Percentiles rank a stretch among this genome's conserved stretches.
These are phyloP conservation scores for Nanorana parkeri DNA, from an alignment of 2,113 vertebrate genomes.

Conservation along the genomic window DNA sequence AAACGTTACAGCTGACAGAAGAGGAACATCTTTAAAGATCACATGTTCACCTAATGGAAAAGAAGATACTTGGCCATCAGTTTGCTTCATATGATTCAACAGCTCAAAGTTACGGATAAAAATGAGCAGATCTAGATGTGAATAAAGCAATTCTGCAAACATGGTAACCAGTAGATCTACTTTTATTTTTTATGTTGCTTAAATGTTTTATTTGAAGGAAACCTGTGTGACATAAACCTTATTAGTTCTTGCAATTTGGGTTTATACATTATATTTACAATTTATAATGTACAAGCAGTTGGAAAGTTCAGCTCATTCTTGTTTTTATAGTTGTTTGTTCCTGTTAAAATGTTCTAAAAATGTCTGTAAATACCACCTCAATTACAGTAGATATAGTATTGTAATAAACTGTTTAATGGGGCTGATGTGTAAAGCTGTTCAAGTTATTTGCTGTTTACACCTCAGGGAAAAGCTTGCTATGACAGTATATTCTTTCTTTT, in stretches of 20 bases:
- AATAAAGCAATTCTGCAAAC: constrained; percentile 92
- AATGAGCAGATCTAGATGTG: constrained; percentile 88
- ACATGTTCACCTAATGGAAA: constrained; percentile 77
- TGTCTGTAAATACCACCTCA: constrained; percentile 96
- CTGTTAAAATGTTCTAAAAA: constrained; percentile 85
- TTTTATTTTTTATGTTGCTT: constrained; percentile 92
- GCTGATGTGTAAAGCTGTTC: constrained; percentile 91
- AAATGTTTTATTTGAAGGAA: constrained; percentile 94
- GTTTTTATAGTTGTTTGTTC: constrained; percentile 94
- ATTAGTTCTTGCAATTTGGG: constrained; percentile 84
- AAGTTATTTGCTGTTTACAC: constrained; percentile 87
- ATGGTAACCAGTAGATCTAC: constrained; percentile 92
- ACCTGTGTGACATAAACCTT: constrained; percentile 88
- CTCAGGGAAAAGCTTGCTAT: constrained; percentile 86
- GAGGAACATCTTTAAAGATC: constrained; percentile 86
- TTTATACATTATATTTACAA: constrained; percentile 80
- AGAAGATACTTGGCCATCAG: constrained; percentile 81
- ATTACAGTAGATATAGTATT: constrained; percentile 97
- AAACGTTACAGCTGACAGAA: constrained; percentile 99
- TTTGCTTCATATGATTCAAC: constrained; percentile 87
- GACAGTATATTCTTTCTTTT: constrained; percentile 73
- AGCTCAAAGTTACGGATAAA: constrained; percentile 85
- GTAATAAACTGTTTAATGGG: constrained; percentile 99
- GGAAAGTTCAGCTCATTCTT: constrained; percentile 86
- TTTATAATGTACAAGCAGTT: constrained; percentile 88